These are phyloP conservation scores for Copidosoma floridanum DNA, from an alignment of 1,140 invertebrate species.

Conservation along the genomic window DNA sequence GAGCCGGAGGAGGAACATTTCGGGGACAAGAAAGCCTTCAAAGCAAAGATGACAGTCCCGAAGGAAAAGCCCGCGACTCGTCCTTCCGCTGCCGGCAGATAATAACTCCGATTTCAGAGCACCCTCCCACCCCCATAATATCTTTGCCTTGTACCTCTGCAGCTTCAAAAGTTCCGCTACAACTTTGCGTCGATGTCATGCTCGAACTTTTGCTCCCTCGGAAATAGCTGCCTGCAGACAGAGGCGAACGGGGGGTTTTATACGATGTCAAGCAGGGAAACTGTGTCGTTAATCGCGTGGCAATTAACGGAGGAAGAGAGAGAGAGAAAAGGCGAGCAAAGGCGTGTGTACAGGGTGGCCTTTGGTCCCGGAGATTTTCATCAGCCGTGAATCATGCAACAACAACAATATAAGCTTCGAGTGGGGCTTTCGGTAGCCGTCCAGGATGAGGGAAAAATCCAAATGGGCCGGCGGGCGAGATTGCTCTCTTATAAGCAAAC, in stretches of 20 bases:
- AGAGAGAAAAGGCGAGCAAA: too few relatives aligned
- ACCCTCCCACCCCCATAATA: too few relatives aligned
- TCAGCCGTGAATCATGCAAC: neutral
- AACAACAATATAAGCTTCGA: neutral
- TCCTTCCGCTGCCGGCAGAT: slow-evolving; percentile 25
- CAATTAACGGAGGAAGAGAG: too few relatives aligned
- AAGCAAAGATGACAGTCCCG: neutral
- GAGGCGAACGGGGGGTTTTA: too few relatives aligned
- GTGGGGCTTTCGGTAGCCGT: too few relatives aligned
- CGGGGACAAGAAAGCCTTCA: neutral
- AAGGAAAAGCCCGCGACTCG: slow-evolving; percentile 8
- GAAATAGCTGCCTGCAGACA: too few relatives aligned
- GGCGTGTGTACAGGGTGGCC: too few relatives aligned
- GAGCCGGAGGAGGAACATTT: neutral
- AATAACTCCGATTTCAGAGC: slow-evolving; percentile 25
- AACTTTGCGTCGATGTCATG: neutral
- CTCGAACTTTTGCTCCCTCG: neutral
- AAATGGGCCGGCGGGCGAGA: neutral
- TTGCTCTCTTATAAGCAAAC: slow-evolving; percentile 6
- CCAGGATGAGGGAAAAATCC: neutral
- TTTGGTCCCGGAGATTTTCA: too few relatives aligned
- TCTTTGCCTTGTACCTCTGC: neutral
- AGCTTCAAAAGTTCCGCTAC: slow-evolving; percentile 18
- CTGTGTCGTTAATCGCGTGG: neutral
- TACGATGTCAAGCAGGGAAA: too few relatives aligned